Evolutionary conservation across 2,888 invertebrate species (phyloP).

Genomic region (Amblyjoppa fuscipennis): DNA sequence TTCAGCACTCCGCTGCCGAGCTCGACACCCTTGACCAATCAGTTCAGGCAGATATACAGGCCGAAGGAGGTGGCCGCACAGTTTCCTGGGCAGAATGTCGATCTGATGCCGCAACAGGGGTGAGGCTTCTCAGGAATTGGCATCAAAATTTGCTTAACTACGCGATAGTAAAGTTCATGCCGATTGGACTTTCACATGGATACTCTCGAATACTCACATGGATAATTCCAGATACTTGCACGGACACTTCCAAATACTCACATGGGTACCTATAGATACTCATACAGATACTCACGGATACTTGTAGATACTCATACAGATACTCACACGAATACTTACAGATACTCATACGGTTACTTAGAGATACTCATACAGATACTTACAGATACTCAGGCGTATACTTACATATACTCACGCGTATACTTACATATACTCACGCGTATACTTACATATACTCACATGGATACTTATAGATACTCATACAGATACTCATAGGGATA

Average conservation of each 20-base stretch:
- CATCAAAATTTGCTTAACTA: neutral
- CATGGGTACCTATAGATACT: neutral
- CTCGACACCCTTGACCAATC: constrained; percentile 83
- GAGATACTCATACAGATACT: too few relatives aligned
- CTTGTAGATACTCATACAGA: too few relatives aligned
- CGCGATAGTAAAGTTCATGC: neutral
- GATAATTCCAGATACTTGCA: too few relatives aligned
- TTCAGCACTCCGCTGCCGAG: constrained; percentile 79
- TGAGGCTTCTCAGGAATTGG: constrained; percentile 62
- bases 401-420: too few relatives aligned
- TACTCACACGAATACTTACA: too few relatives aligned
- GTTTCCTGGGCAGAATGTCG: constrained; percentile 71
- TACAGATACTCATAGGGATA: neutral
- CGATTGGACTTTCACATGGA: neutral
- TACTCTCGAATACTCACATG: neutral
- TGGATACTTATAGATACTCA: too few relatives aligned
- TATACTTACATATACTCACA: too few relatives aligned
- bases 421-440: too few relatives aligned
- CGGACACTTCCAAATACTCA: too few relatives aligned
- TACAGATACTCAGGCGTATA: too few relatives aligned
- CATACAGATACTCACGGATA: neutral
- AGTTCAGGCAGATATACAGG: constrained; percentile 78
- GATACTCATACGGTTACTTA: too few relatives aligned
- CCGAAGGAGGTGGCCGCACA: constrained; percentile 74
- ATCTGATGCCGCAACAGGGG: constrained; percentile 69